Conservation (phyloP, 2,113 vertebrate species). For the Actenoides lindsayi region DNA sequence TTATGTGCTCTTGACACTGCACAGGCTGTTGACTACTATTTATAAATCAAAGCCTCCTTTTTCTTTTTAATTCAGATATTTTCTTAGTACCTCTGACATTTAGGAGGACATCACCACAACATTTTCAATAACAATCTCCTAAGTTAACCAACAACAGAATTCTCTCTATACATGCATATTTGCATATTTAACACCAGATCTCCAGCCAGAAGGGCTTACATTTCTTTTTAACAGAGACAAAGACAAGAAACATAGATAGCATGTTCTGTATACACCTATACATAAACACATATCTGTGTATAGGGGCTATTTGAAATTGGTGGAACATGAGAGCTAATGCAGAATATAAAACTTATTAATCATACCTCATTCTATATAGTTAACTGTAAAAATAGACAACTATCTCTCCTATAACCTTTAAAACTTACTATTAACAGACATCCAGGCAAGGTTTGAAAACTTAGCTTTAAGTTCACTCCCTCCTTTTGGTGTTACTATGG, state of each 20-base stretch:
- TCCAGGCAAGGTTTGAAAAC: not conserved
- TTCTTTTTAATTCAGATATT: constrained; percentile 14
- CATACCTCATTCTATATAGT: not conserved
- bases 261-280: too few species aligned
- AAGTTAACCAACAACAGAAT: not conserved
- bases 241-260: not conserved
- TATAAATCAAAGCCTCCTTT: constrained; percentile 7
- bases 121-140: not conserved
- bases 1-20: constrained; percentile 43
- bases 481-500: not conserved
- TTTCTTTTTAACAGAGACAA: not conserved
- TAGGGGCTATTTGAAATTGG: not conserved
- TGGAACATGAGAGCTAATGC: not conserved
- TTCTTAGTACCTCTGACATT: constrained; percentile 49
- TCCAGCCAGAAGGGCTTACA: not conserved
- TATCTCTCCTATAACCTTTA: not conserved
- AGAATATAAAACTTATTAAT: not conserved
- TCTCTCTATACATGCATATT: not conserved
- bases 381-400: not conserved
- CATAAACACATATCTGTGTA: not conserved
- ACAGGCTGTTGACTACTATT: constrained; percentile 38
- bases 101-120: not conserved
- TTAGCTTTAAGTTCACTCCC: not conserved
- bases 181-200: not conserved
- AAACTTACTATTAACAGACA: not conserved